phyloP scores from a whole-genome alignment of 2,113 vertebrate species.

The Psilopsiagon aurifrons region DNA sequence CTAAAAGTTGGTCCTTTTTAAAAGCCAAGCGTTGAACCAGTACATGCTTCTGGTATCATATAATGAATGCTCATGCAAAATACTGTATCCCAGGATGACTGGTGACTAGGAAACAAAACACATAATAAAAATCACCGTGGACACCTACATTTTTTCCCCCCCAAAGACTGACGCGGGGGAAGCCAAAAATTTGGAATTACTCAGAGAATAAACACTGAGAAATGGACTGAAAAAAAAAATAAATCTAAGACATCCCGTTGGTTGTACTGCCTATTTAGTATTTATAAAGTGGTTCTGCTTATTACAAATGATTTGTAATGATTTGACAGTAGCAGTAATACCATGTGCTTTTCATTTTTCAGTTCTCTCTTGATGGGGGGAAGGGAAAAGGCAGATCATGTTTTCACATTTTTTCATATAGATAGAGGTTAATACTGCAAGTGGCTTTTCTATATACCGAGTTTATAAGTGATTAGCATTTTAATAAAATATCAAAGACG shows the following conservation, averaged over 20 bases:
- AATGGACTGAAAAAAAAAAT: neutral
- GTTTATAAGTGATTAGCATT: neutral
- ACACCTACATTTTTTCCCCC: neutral
- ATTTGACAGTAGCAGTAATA: slow-evolving; percentile 9
- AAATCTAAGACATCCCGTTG: neutral
- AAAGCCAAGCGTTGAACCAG: neutral
- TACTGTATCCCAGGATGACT: neutral
- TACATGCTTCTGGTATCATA: neutral
- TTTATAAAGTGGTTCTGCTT: neutral
- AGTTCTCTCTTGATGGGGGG: neutral
- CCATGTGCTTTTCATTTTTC: slow-evolving; percentile 6
- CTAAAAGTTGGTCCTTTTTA: neutral
- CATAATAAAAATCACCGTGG: slow-evolving; percentile 31
- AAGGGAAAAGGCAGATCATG: neutral
- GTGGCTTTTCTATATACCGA: neutral
- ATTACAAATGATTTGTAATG: neutral
- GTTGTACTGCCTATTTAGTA: neutral
- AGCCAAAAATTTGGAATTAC: slow-evolving; percentile 32
- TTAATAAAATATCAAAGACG: neutral
- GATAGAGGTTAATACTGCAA: neutral
- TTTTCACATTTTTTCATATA: neutral
- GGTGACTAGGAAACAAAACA: slow-evolving; percentile 51
- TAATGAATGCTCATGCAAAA: slow-evolving; percentile 11
- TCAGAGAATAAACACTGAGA: slow-evolving; percentile 46
- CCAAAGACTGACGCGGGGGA: neutral